Evolutionary conservation across 2,113 vertebrate genomes (phyloP).

Genomic region (Eudyptes chrysolophus): DNA sequence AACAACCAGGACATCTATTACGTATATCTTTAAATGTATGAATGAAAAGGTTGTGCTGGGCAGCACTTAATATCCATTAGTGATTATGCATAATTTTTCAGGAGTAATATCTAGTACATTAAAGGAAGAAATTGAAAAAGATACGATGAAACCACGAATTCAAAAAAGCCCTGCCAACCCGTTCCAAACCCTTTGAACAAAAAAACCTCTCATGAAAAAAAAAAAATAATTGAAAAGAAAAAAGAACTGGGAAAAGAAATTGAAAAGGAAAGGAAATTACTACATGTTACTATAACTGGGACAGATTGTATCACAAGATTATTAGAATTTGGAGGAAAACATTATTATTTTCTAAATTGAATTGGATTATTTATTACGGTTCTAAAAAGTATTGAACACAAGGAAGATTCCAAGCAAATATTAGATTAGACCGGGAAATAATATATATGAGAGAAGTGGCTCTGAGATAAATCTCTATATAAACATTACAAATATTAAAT

Average conservation of each 20-base stretch:
- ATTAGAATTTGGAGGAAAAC: slow-evolving; percentile 77
- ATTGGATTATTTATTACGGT: slow-evolving; percentile 81
- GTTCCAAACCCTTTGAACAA: slow-evolving; percentile 39
- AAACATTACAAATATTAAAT: slow-evolving; percentile 82
- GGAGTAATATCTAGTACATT: slow-evolving; percentile 45
- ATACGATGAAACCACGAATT: slow-evolving; percentile 49
- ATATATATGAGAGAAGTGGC: slow-evolving; percentile 68
- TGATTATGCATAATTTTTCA: slow-evolving; percentile 35
- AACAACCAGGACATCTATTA: background rate
- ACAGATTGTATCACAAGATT: slow-evolving; percentile 72
- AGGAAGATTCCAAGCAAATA: slow-evolving; percentile 74
- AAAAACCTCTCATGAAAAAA: slow-evolving; percentile 44
- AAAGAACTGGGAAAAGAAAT: slow-evolving; percentile 62
- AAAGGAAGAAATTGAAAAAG: slow-evolving; percentile 61
- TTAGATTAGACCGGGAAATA: slow-evolving; percentile 75
- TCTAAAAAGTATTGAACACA: slow-evolving; percentile 77
- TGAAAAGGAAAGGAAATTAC: slow-evolving; percentile 74
- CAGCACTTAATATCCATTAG: slow-evolving; percentile 49
- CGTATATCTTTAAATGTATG: background rate
- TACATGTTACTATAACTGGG: slow-evolving; percentile 67
- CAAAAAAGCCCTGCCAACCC: background rate
- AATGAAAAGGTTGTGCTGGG: slow-evolving; percentile 27
- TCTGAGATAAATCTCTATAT: slow-evolving; percentile 76
- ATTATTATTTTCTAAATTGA: slow-evolving; percentile 80
- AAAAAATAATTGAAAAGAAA: slow-evolving; percentile 37